Percentiles rank a stretch among this genome's conserved stretches.
phyloP scores from a whole-genome alignment of 2,888 invertebrate species.

The Drosophila limbata region DNA sequence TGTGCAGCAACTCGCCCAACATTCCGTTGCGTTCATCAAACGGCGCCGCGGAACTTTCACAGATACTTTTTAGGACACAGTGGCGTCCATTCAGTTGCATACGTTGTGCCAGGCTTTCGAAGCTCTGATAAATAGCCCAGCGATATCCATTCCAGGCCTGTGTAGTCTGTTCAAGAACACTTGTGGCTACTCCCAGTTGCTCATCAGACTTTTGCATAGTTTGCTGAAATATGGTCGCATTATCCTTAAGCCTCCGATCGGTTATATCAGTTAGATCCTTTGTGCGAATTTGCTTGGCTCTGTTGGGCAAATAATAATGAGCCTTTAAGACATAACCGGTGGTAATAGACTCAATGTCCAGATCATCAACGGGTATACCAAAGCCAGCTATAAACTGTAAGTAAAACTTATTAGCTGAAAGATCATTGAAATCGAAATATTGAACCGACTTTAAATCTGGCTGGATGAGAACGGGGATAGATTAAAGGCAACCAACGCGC shows the following conservation, averaged over 20 bases:
- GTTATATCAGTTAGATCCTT: conserved; percentile 54
- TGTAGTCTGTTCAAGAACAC: conserved; percentile 32
- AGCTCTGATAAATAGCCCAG: conserved; percentile 80
- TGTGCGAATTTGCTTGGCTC: conserved; percentile 49
- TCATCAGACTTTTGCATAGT: conserved; percentile 39
- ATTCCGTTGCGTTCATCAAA: conserved; percentile 90
- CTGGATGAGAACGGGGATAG: conserved; percentile 55
- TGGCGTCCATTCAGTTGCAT: conserved; percentile 89
- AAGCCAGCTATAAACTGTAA: conserved; percentile 54
- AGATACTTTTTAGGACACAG: conserved; percentile 91
- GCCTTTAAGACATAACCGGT: conserved; percentile 75
- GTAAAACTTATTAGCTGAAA: neutral
- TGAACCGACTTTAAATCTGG: conserved; percentile 54
- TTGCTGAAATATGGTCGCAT: conserved; percentile 60
- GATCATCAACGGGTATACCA: conserved; percentile 50
- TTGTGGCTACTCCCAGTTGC: conserved; percentile 38
- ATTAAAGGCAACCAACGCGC: conserved; percentile 55
- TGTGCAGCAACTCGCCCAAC: conserved; percentile 91
- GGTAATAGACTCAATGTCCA: conserved; percentile 52
- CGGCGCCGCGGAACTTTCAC: conserved; percentile 90
- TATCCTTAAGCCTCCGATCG: conserved; percentile 28
- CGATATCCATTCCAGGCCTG: conserved; percentile 72
- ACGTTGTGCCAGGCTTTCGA: conserved; percentile 83
- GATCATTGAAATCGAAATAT: neutral
- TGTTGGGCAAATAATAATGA: conserved; percentile 61